Evolutionary conservation across 2,888 invertebrate species (phyloP).

Genomic region (Tigriopus californicus): DNA sequence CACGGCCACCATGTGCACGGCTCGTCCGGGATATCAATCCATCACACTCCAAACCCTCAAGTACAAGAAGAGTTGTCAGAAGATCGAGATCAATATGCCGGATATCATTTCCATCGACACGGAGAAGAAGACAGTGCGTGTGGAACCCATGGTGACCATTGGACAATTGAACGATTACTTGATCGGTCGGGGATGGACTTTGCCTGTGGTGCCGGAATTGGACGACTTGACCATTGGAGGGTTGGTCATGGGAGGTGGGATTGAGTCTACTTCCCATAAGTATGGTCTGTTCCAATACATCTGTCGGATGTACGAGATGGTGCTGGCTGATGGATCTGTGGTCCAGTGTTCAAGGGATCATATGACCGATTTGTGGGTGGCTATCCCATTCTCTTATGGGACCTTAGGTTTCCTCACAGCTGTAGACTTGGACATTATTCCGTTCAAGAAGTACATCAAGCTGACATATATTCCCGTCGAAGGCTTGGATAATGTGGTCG

Average conservation of each 20-base stretch:
- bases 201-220: slow-evolving; percentile 1
- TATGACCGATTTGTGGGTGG: slow-evolving; percentile 50
- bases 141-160: background rate
- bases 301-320: slow-evolving; percentile 50
- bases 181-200: background rate
- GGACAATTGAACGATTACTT: background rate
- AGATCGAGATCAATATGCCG: slow-evolving; percentile 7
- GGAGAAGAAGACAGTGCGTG: background rate
- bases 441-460: slow-evolving; percentile 34
- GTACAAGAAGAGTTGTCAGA: slow-evolving; percentile 4
- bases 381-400: slow-evolving; percentile 65
- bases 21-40: slow-evolving; percentile 8
- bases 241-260: slow-evolving; percentile 57
- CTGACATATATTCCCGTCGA: slow-evolving; percentile 46
- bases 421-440: slow-evolving; percentile 49
- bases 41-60: slow-evolving; percentile 1
- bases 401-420: slow-evolving; percentile 59
- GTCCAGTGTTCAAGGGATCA: slow-evolving; percentile 50
- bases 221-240: slow-evolving; percentile 33
- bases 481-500: slow-evolving; percentile 33
- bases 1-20: slow-evolving; percentile 8
- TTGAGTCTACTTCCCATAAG: slow-evolving; percentile 57
- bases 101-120: background rate
- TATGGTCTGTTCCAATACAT: slow-evolving; percentile 61
- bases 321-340: slow-evolving; percentile 50